Conservation (phyloP, 1,140 invertebrate species). For the Phortica variegata region DNA sequence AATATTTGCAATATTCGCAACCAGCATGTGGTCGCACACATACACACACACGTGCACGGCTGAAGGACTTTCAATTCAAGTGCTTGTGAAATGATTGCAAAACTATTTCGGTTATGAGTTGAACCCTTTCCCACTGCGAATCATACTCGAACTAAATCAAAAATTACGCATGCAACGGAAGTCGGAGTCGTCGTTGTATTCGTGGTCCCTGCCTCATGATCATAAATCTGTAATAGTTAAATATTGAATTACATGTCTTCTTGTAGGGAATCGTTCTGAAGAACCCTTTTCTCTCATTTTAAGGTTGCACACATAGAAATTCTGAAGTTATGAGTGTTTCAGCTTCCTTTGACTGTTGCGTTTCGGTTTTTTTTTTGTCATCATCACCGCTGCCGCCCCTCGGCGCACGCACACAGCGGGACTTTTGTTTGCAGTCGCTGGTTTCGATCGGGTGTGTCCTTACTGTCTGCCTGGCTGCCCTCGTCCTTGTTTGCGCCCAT, state of each 20-base stretch:
- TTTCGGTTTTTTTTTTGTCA: neutral
- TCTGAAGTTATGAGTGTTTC: conserved; percentile 46
- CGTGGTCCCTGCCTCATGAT: conserved; percentile 31
- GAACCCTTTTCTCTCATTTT: conserved; percentile 16
- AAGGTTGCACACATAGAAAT: conserved; percentile 18
- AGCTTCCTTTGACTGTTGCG: conserved; percentile 10
- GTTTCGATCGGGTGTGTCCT: too few species aligned
- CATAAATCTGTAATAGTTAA: conserved; percentile 56
- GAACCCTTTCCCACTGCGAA: conserved; percentile 29
- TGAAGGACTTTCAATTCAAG: conserved; percentile 25
- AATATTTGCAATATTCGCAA: conserved; percentile 15
- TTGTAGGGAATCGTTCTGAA: conserved; percentile 18
- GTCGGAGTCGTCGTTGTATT: neutral
- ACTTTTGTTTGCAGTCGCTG: too few species aligned
- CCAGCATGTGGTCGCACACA: conserved; percentile 53
- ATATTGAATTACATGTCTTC: conserved; percentile 47
- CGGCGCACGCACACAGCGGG: too few species aligned
- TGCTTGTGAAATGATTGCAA: conserved; percentile 29
- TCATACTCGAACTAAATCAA: conserved; percentile 53
- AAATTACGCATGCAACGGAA: conserved; percentile 47
- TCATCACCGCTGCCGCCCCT: too few species aligned
- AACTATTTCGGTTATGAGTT: conserved; percentile 48
- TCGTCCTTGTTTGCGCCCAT: conserved; percentile 11
- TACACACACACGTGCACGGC: conserved; percentile 21
- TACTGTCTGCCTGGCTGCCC: too few species aligned